A percentile compares a stretch with the other conserved stretches of the same genome.
Conservation (phyloP, 2,113 vertebrate genomes). For the Atrichornis clamosus region DNA sequence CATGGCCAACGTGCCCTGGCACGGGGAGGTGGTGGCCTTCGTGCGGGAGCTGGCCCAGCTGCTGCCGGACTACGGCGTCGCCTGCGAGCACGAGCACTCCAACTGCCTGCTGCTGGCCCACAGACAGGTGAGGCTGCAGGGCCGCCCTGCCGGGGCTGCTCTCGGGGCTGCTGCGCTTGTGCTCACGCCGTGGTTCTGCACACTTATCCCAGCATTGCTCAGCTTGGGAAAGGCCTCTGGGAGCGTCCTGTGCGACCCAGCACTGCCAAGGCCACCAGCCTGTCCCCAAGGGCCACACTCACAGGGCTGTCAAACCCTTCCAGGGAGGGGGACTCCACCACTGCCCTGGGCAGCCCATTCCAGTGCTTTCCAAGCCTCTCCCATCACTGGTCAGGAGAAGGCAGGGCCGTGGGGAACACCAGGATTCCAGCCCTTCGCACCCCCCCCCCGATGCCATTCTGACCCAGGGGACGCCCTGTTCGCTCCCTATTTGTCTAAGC, state of each 20-base stretch:
- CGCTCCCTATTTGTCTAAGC: neutral
- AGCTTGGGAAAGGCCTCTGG: neutral
- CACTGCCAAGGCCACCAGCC: neutral
- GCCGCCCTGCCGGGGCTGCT: neutral
- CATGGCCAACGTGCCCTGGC: slow-evolving; percentile 97
- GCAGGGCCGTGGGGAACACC: neutral
- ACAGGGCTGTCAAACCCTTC: neutral
- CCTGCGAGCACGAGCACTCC: slow-evolving; percentile 93
- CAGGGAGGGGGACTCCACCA: no score
- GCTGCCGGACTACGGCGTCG: slow-evolving; percentile 84
- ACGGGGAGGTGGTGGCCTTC: slow-evolving; percentile 89
- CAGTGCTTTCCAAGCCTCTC: neutral
- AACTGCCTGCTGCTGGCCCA: slow-evolving; percentile 92
- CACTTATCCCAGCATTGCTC: rapidly evolving
- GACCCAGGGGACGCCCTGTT: neutral
- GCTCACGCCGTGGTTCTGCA: no score
- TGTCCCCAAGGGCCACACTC: neutral
- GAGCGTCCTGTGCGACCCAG: neutral
- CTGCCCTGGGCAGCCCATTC: neutral
- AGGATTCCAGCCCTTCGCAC: neutral
- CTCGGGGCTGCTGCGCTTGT: no score
- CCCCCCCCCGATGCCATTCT: neutral
- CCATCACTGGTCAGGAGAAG: neutral
- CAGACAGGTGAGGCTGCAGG: slow-evolving; percentile 78
- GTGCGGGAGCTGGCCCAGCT: slow-evolving; percentile 83